Percentiles rank a stretch among this genome's conserved stretches.
phyloP scores from a whole-genome alignment of 1,140 invertebrate species.

The Hormaphis cornu region DNA sequence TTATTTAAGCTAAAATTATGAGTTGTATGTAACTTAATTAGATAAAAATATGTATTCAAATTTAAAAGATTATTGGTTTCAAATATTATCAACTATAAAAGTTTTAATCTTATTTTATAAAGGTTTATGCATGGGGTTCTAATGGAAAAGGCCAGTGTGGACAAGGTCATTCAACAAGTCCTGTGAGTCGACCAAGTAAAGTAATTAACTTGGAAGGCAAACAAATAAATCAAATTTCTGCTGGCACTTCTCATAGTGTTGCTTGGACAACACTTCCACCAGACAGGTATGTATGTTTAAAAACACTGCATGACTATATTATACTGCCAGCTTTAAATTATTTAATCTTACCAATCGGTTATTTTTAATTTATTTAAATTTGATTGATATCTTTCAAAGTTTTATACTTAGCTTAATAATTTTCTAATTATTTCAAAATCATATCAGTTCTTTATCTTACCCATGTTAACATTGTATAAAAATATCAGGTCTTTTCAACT shows the following conservation, averaged over 20 bases:
- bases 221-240: conserved; percentile 54
- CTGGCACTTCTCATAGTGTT: conserved; percentile 58
- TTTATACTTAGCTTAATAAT: no score
- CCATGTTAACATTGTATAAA: no score
- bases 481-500: no score
- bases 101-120: conserved; percentile 29
- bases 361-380: no score
- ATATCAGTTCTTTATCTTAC: no score
- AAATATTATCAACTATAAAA: background rate
- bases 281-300: conserved; percentile 42
- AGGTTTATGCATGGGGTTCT: conserved; percentile 59
- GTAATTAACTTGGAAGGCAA: conserved; percentile 53
- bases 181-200: conserved; percentile 51
- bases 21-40: no score
- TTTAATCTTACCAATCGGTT: background rate
- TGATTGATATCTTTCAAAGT: no score
- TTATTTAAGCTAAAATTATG: no score
- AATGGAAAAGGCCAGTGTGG: conserved; percentile 64
- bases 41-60: no score
- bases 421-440: no score
- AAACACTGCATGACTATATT: no score
- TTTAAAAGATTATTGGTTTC: no score
- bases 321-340: background rate
- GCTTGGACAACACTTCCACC: conserved; percentile 56
- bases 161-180: conserved; percentile 55